Base-by-base conservation (phyloP, 2,797 vertebrate species). In the Protonibea diacanthus region DNA sequence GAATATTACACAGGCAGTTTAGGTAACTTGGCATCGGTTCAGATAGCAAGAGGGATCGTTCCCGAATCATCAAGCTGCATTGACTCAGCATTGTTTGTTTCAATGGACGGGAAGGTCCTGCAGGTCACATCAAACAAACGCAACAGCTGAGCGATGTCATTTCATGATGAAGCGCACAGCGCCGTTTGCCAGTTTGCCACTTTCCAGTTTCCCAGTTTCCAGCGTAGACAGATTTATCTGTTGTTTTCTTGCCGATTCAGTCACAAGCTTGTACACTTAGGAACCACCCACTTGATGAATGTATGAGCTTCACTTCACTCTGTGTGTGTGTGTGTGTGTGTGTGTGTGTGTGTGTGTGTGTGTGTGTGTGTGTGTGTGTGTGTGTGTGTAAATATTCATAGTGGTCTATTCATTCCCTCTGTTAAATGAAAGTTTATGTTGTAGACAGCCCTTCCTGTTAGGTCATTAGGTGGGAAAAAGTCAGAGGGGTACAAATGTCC, bases 81-180 rank as follows among this genome's bases (percentile, higher is more conserved):
- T 83, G 87, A 92, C 83, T 90, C 91, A 87, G 88, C 89, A 71
- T 81, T 89, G 85, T 91, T 84, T 80, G 61, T 82, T 71, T 81
- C 63, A 64, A 10, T 72, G 67, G 78, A 33, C 14, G 0, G 25
- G 59, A 60, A 64, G 53, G 71, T 87, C 66, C 66, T 49, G 71
- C 56, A 48, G 69, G 68, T 78, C 66, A 60, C 73, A 81, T 65
- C 66, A 69, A 65, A 86, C 66, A 27, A 27, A 59, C 63, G 72
- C 78, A 79, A 72, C 67, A 75, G 74, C 66, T 45, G 33, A 62
- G 25, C 59, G 5, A 23, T 73, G 62, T 23, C 14, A 47, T 83
- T 82, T 79, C 45, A 18, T 70, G 72, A 78, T 55, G 65, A 33
- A 33, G 59, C 60, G 33, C 66, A 40, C 68, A 52, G 55, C 8